Conservation (phyloP, 2,888 invertebrate species). For the Nemotelus nigrinus region DNA sequence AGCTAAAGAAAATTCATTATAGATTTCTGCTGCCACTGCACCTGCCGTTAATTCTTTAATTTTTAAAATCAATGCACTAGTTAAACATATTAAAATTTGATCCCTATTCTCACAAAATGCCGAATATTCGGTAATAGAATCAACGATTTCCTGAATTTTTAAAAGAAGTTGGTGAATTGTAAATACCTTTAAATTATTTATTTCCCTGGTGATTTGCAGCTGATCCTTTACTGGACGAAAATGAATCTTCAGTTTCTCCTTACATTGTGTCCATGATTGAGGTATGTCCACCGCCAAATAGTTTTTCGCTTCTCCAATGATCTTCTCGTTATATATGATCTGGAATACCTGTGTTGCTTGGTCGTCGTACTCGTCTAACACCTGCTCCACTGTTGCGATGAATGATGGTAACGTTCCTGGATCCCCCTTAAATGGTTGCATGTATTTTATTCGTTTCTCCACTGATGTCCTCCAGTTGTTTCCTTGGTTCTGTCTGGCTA, state of each 20-base stretch:
- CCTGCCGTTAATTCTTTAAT: too few relatives aligned
- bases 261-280: slow-evolving; percentile 12
- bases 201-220: slow-evolving; percentile 1
- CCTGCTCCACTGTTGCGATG: slow-evolving; percentile 5
- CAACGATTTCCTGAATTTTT: not conserved
- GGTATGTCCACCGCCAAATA: slow-evolving; percentile 3
- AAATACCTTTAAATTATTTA: slow-evolving; percentile 23
- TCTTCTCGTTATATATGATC: slow-evolving; percentile 7
- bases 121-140: not conserved
- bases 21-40: too few relatives aligned
- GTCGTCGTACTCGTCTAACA: not conserved
- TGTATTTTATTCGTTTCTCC: slow-evolving; percentile 2
- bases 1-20: too few relatives aligned
- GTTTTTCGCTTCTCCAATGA: slow-evolving; percentile 25
- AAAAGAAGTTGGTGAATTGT: not conserved
- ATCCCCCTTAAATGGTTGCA: slow-evolving; percentile 17
- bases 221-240: slow-evolving; percentile 16
- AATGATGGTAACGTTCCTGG: slow-evolving; percentile 13
- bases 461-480: not conserved
- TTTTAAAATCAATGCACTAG: too few relatives aligned
- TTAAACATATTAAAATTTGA: too few relatives aligned
- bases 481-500: slow-evolving; percentile 4
- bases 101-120: too few relatives aligned
- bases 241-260: slow-evolving; percentile 14
- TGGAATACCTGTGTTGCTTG: not conserved